phyloP scores from a whole-genome alignment of 2,113 vertebrate genomes.

The Todiramphus saurophagus region DNA sequence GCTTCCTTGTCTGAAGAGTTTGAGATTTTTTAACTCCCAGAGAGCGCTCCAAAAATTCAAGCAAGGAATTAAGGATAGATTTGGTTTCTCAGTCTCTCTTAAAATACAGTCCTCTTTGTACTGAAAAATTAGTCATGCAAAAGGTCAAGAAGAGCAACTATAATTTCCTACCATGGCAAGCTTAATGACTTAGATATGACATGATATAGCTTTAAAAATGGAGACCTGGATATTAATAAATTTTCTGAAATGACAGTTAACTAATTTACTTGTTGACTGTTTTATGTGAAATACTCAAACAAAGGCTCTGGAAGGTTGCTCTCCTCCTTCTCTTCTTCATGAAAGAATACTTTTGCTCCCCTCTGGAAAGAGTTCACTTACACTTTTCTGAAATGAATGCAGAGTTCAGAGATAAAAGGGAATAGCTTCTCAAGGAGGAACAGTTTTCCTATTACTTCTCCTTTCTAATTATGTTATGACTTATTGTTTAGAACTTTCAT shows the following conservation, averaged over 20 bases:
- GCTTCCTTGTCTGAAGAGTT: neutral
- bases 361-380: neutral
- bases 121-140: neutral
- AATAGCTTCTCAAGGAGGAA: neutral
- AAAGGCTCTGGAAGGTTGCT: neutral
- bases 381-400: neutral
- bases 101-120: neutral
- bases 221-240: neutral
- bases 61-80: neutral
- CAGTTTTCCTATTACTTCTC: neutral
- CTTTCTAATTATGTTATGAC: slow-evolving; percentile 15
- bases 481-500: slow-evolving; percentile 23
- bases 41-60: neutral
- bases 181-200: neutral
- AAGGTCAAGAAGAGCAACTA: neutral
- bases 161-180: neutral
- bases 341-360: neutral
- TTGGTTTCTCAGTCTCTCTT: neutral
- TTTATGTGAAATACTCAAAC: neutral
- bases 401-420: neutral
- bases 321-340: neutral
- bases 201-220: neutral
- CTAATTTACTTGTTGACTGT: neutral
- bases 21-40: neutral
- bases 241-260: neutral